These are phyloP conservation scores for Cataglyphis rosenhaueri DNA, from an alignment of 2,888 invertebrate species.

Conservation along the genomic window DNA sequence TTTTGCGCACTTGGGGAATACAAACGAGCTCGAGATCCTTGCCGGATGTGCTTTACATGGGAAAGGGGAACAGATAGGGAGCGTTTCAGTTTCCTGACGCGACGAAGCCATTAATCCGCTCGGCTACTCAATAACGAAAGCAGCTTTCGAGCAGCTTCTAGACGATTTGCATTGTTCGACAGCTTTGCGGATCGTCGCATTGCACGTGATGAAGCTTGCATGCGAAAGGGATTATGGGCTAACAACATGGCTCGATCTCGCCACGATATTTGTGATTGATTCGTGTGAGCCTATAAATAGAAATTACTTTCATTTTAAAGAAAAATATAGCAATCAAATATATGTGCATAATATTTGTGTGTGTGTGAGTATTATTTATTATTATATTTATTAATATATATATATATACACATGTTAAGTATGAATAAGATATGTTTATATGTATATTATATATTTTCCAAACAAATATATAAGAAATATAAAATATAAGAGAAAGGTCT, in stretches of 20 bases:
- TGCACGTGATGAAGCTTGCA: background rate
- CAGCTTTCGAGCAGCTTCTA: constrained; percentile 15
- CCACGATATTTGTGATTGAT: background rate
- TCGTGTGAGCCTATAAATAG: background rate
- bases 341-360: background rate
- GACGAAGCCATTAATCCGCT: background rate
- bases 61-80: background rate
- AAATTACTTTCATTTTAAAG: background rate
- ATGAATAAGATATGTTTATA: background rate
- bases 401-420: background rate
- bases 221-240: background rate
- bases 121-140: constrained; percentile 10
- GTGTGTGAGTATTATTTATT: background rate
- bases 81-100: constrained; percentile 16
- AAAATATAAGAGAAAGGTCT: background rate
- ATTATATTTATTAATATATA: background rate
- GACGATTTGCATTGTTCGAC: constrained; percentile 1
- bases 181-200: background rate
- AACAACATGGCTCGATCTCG: background rate
- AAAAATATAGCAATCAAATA: background rate
- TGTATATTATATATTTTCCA: background rate
- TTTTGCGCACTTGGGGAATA: background rate
- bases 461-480: background rate
- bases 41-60: background rate
- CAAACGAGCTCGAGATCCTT: background rate